Evolutionary conservation across 2,888 invertebrate genomes (phyloP), one percentile per base, ranked within the genome.

Genomic region (Meiosimyza platycephala): DNA sequence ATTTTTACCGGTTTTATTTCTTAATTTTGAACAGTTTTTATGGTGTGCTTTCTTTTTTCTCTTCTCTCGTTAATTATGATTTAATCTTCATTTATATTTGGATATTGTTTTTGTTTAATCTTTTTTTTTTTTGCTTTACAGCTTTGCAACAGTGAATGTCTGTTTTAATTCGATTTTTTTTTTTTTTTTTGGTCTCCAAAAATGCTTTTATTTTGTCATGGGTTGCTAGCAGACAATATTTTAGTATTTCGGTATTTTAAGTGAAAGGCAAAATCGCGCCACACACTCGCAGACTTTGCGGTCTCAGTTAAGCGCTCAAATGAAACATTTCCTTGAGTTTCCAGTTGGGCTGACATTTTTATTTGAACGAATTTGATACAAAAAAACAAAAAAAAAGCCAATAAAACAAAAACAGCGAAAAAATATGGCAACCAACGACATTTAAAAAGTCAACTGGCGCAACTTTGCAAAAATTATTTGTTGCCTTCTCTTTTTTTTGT

Each of bases 321-420:
- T 57, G 18, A 57, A 28, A 28, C 28, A 22, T 57, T 57, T 57
- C 57, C 57, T 57, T 57, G 57, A 57, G 22, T 57, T 57, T 57
- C 57, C 57, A 57, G 57, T 57, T 22, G 57, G 15, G 57, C 22
- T 28, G 28, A 28, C 57, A 57, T 57, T 57, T 57, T 57, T 28
- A 11, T 57, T 57, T 7, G 16, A 12, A 22, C 22, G 12, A 12
- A 22, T 57, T 15, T 15, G 22, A 57, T 28, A 57, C 28, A 15
- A n/a, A n/a, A n/a, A n/a, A 1, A 57, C 18, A 22, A 18, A 57
- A 18, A 22, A 22, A 22, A 2, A 22, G 22, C 1, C 22, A 22
- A 1, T 2, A 22, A 18, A 18, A 55, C 18, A 55, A 18, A 18
- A 18, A 55, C 6, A 4, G 6, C 11, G 15, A 55, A 18, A 55